Percentiles rank a stretch among this genome's conserved stretches.
Conservation (phyloP, 2,797 vertebrate genomes). For the Discoglossus pictus region DNA sequence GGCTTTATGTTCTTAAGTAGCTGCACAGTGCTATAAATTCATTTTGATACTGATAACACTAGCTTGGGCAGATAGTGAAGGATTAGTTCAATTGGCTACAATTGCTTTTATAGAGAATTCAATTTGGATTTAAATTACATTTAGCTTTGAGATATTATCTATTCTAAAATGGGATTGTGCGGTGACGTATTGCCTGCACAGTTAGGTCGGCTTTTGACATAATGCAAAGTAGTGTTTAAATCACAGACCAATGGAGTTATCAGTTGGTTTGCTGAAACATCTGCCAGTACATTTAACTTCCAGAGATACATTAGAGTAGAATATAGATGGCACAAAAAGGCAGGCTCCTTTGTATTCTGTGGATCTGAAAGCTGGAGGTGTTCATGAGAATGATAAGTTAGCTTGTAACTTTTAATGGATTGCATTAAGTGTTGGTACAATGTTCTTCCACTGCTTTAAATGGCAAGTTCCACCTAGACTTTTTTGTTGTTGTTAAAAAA, state of each 20-base stretch:
- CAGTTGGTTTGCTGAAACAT: constrained; percentile 35
- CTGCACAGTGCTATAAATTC: constrained; percentile 26
- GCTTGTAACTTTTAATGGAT: background rate
- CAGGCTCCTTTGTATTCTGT: constrained; percentile 12
- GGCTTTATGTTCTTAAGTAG: constrained; percentile 26
- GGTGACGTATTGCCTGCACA: constrained; percentile 37
- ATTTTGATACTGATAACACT: constrained; percentile 35
- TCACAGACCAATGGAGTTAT: constrained; percentile 32
- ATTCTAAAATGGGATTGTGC: constrained; percentile 43
- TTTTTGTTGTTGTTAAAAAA: too few relatives aligned
- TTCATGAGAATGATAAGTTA: background rate
- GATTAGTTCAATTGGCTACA: constrained; percentile 50
- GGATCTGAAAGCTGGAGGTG: background rate
- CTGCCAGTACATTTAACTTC: constrained; percentile 37
- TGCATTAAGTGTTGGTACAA: too few relatives aligned
- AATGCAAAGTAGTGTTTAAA: constrained; percentile 42
- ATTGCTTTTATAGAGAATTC: constrained; percentile 46
- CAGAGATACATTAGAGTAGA: constrained; percentile 17
- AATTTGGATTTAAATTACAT: constrained; percentile 52
- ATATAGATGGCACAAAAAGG: constrained; percentile 8
- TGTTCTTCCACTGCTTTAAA: too few relatives aligned
- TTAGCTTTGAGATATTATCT: constrained; percentile 46
- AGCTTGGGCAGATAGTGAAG: constrained; percentile 36
- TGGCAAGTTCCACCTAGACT: too few relatives aligned
- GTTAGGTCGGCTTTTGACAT: constrained; percentile 29